phyloP scores from a whole-genome alignment of 2,797 vertebrate genomes.

The Clarias laeviceps region DNA sequence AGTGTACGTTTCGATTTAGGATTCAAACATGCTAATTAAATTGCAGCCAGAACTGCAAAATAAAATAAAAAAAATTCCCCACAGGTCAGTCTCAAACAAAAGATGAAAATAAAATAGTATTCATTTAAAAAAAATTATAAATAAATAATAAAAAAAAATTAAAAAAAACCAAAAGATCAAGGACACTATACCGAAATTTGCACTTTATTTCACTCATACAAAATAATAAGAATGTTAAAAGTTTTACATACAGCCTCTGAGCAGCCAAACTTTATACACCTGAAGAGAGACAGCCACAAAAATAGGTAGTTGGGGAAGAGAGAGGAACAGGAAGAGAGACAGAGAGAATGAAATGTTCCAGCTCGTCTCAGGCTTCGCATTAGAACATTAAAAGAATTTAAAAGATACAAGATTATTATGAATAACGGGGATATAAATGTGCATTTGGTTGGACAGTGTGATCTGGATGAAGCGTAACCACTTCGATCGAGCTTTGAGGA shows the following conservation, averaged over 20 bases:
- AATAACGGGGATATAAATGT: conserved; percentile 46
- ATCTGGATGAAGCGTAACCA: not conserved
- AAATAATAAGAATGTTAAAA: conserved; percentile 85
- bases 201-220: conserved; percentile 84
- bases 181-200: conserved; percentile 70
- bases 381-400: conserved; percentile 73
- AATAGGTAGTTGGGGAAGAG: conserved; percentile 15
- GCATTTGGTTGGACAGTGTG: conserved; percentile 26
- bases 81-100: not conserved
- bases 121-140: not conserved
- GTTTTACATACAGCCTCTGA: conserved; percentile 76
- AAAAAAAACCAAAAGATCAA: too few relatives aligned
- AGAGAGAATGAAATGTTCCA: conserved; percentile 37
- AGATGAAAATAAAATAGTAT: too few relatives aligned
- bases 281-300: conserved; percentile 64
- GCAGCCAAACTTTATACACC: conserved; percentile 69
- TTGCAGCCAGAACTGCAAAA: not conserved
- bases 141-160: too few relatives aligned
- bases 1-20: not conserved
- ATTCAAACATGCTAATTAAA: not conserved
- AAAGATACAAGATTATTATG: conserved; percentile 55
- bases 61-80: not conserved
- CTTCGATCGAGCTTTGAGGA: not conserved
- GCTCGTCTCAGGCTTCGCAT: conserved; percentile 54
- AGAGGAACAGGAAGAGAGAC: not conserved